phyloP scores from a whole-genome alignment of 1,140 invertebrate genomes.

The Sarcophaga peregrina region DNA sequence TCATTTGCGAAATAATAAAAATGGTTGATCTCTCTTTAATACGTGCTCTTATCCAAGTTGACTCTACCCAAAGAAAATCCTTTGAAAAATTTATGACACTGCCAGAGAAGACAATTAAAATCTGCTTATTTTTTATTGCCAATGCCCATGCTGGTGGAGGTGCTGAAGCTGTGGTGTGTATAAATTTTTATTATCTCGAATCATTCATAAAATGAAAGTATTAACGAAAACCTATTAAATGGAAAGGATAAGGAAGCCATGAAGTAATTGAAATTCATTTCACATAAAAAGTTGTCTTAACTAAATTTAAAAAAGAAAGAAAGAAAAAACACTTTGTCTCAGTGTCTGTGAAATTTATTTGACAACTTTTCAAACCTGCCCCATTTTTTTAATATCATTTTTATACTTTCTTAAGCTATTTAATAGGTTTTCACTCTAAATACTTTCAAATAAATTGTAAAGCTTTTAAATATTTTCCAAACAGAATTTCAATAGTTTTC shows the following conservation, averaged over 20 bases:
- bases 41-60: too few relatives aligned
- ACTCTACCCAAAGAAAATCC: too few relatives aligned
- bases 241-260: background rate
- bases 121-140: background rate
- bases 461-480: background rate
- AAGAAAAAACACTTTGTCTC: background rate
- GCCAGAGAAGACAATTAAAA: background rate
- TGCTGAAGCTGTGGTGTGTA: too few relatives aligned
- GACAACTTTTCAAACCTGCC: too few relatives aligned
- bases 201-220: background rate
- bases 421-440: slow-evolving; percentile 27
- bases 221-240: background rate
- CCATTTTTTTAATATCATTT: too few relatives aligned
- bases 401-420: background rate
- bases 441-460: slow-evolving; percentile 23
- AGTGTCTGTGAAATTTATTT: background rate
- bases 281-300: background rate
- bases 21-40: too few relatives aligned
- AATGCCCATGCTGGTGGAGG: too few relatives aligned
- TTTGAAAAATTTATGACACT: too few relatives aligned
- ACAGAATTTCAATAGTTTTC: background rate
- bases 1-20: too few relatives aligned
- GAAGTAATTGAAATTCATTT: background rate
- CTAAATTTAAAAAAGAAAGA: background rate
- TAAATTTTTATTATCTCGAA: too few relatives aligned